A percentile compares a stretch with the other conserved stretches of the same genome.
These are phyloP conservation scores for Coregonus clupeaformis DNA, from an alignment of 2,113 vertebrate species.

Conservation along the genomic window DNA sequence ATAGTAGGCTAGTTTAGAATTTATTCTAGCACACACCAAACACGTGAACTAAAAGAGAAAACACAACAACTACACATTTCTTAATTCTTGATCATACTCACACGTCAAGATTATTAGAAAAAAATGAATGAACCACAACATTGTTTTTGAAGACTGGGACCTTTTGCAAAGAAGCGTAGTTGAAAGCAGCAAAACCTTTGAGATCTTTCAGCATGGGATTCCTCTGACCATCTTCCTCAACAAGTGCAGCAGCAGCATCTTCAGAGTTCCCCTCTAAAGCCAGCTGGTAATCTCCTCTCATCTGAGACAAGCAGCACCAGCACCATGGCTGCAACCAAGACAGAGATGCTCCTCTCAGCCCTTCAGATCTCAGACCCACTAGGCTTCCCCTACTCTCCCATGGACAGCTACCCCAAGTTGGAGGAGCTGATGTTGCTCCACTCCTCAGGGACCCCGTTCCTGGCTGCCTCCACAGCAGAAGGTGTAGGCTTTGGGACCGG, in stretches of 20 bases:
- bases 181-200: not conserved
- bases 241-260: conserved; percentile 28
- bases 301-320: not conserved
- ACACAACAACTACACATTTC: not conserved
- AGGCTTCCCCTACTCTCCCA: conserved; percentile 83
- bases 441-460: conserved; percentile 83
- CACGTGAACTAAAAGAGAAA: conserved; percentile 30
- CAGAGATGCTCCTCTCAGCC: conserved; percentile 88
- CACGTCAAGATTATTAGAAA: not conserved
- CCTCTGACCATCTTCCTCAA: not conserved
- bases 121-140: conserved; percentile 2
- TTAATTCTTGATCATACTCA: not conserved
- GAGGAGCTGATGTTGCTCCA: conserved; percentile 93
- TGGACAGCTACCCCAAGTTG: conserved; percentile 91
- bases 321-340: conserved; percentile 86
- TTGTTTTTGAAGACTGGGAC: not conserved
- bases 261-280: conserved; percentile 33
- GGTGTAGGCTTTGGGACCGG: conserved; percentile 76
- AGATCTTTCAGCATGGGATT: not conserved
- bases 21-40: conserved; percentile 14
- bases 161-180: too few relatives aligned
- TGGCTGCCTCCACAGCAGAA: conserved; percentile 76
- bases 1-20: not conserved
- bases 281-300: conserved; percentile 42
- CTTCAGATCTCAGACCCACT: conserved; percentile 89